These are phyloP conservation scores for Turritopsis rubra DNA, from an alignment of 30 jellyfish, hydroid and myxozoan genomes.

Conservation along the genomic window DNA sequence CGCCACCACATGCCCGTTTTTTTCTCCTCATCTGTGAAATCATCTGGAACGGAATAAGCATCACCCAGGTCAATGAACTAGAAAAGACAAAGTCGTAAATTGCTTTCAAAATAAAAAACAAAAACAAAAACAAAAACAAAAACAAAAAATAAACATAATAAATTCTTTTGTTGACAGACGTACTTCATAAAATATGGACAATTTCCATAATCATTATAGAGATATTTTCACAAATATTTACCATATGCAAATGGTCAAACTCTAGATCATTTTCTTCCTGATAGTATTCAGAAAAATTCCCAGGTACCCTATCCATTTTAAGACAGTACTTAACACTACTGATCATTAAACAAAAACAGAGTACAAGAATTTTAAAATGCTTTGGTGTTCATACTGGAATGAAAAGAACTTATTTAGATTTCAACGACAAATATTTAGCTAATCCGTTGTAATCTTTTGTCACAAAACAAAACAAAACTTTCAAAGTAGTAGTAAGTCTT, in stretches of 20 bases:
- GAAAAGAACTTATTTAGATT: neutral
- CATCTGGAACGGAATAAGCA: constrained; percentile 89
- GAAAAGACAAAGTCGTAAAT: too few species aligned
- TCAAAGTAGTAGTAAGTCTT: neutral
- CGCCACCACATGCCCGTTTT: constrained; percentile 98
- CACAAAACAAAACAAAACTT: too few species aligned
- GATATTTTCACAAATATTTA: too few species aligned
- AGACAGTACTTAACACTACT: neutral
- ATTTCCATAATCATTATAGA: neutral
- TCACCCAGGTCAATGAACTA: constrained; percentile 94
- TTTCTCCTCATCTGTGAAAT: constrained; percentile 91
- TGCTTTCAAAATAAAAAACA: too few species aligned
- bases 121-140: too few species aligned
- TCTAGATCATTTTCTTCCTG: neutral
- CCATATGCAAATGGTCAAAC: neutral
- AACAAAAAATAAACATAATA: too few species aligned
- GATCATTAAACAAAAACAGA: neutral
- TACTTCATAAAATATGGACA: too few species aligned
- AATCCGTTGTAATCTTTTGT: neutral
- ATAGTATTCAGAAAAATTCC: neutral
- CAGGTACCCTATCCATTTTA: neutral
- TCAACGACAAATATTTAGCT: neutral
- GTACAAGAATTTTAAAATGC: neutral
- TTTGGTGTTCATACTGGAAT: neutral
- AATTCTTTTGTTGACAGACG: too few species aligned